phyloP scores from a whole-genome alignment of 2,888 invertebrate species.

The Diarsia dahlii region DNA sequence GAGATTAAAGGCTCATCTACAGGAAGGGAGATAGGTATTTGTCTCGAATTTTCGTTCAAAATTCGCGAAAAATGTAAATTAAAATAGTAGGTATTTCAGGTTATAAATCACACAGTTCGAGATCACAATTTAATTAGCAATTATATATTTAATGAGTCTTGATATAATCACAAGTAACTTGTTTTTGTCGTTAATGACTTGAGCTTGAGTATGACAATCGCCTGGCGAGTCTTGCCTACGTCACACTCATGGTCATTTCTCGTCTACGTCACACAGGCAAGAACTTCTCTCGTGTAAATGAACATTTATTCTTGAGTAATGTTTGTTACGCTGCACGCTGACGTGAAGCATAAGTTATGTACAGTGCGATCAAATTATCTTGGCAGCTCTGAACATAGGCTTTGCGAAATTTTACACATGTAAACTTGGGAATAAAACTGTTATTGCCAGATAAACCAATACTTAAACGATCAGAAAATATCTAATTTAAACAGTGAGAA shows the following conservation, averaged over 20 bases:
- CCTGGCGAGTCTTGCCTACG: neutral
- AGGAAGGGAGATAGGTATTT: neutral
- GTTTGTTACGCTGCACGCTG: neutral
- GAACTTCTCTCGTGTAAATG: neutral
- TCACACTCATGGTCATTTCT: neutral
- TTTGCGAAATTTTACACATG: too few species aligned
- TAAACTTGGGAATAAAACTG: too few species aligned
- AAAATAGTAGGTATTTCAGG: neutral
- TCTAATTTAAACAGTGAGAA: too few species aligned
- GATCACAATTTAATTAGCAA: neutral
- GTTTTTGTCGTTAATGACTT: neutral
- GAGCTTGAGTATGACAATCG: neutral
- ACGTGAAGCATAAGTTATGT: constrained; percentile 17
- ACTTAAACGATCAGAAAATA: too few species aligned
- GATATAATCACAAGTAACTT: neutral
- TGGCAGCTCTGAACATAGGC: too few species aligned
- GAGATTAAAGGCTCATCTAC: neutral
- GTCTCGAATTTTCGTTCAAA: neutral
- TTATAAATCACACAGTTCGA: neutral
- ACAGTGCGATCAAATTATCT: too few species aligned
- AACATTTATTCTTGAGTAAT: neutral
- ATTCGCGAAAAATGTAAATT: neutral
- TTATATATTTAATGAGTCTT: neutral
- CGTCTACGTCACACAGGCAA: neutral
- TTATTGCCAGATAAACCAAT: too few species aligned